Conservation (phyloP, 2,797 vertebrate species). For the Sebastes minor region DNA sequence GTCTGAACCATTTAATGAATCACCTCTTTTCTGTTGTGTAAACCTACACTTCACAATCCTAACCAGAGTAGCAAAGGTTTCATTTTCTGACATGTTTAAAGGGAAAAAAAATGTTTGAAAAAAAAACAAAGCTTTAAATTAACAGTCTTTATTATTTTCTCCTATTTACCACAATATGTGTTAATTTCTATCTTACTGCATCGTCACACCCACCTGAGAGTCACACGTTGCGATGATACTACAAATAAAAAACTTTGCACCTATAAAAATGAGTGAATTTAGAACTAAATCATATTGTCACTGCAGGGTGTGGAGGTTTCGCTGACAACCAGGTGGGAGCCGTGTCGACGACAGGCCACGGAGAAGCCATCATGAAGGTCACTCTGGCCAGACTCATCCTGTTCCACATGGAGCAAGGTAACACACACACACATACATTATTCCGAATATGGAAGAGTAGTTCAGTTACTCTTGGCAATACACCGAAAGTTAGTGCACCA, state of each 20-base stretch:
- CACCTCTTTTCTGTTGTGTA: neutral
- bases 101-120: rapidly evolving
- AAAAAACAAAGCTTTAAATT: neutral
- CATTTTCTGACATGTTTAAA: neutral
- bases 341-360: slow-evolving; percentile 91
- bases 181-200: neutral
- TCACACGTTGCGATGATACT: neutral
- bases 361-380: slow-evolving; percentile 97
- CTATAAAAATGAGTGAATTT: neutral
- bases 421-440: neutral
- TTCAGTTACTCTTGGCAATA: too few relatives aligned
- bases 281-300: neutral
- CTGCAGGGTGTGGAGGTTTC: slow-evolving; percentile 91
- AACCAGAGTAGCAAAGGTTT: neutral
- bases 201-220: neutral
- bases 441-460: too few relatives aligned
- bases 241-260: neutral
- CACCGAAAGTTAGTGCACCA: too few relatives aligned
- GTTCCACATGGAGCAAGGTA: slow-evolving; percentile 95
- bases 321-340: slow-evolving; percentile 92
- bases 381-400: slow-evolving; percentile 89
- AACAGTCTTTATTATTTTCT: neutral
- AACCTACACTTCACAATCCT: neutral
- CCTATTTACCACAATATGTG: neutral
- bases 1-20: neutral